phyloP scores from a whole-genome alignment of 2,797 vertebrate species.

The Onychomys torridus region DNA sequence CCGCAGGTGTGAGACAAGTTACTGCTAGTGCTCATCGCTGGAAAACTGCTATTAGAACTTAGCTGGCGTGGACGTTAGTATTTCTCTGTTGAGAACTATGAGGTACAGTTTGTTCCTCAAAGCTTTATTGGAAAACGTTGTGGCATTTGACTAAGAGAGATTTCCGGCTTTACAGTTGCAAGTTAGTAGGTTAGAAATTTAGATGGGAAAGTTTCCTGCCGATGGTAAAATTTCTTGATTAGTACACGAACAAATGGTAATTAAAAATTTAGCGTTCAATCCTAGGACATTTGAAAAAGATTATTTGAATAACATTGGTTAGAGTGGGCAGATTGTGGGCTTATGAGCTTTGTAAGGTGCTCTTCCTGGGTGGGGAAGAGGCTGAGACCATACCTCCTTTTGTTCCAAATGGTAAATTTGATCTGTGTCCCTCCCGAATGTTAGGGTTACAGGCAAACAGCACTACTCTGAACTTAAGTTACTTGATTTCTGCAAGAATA shows the following conservation, averaged over 20 bases:
- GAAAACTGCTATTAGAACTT: background rate
- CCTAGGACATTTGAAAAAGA: constrained; percentile 9
- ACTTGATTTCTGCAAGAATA: constrained; percentile 32
- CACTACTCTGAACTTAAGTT: background rate
- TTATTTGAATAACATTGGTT: background rate
- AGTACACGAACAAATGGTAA: background rate
- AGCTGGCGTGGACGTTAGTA: background rate
- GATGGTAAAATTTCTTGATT: background rate
- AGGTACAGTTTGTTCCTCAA: background rate
- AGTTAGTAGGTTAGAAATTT: background rate
- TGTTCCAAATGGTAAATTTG: background rate
- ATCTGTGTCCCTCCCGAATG: background rate
- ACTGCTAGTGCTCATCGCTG: background rate
- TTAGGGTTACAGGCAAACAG: background rate
- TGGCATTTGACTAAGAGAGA: background rate
- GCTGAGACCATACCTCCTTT: background rate
- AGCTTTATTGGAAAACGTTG: background rate
- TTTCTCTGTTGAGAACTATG: background rate
- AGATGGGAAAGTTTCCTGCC: background rate
- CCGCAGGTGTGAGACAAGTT: background rate
- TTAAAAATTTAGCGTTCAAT: background rate
- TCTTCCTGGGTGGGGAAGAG: background rate
- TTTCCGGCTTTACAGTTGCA: background rate
- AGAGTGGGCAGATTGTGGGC: background rate
- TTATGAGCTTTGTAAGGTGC: background rate